Percentiles rank a stretch among this genome's conserved stretches.
Conservation (phyloP, 2,888 invertebrate genomes). For the Chydorus sphaericus region DNA sequence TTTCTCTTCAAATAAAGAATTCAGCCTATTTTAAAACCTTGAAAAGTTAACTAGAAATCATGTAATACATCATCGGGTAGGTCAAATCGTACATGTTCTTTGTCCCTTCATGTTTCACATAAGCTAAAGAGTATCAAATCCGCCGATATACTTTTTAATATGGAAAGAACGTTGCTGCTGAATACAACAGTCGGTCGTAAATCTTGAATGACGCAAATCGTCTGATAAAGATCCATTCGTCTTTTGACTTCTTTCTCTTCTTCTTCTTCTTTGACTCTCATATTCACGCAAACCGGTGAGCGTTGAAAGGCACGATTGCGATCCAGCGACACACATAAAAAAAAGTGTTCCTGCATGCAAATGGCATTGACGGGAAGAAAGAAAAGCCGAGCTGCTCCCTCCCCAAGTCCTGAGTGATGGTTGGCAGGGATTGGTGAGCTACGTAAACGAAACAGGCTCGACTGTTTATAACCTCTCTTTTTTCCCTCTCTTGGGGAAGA, state of each 20-base stretch:
- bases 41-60: too few relatives aligned
- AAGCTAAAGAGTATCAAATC: too few relatives aligned
- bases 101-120: too few relatives aligned
- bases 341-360: too few relatives aligned
- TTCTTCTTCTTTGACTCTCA: background rate
- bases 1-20: too few relatives aligned
- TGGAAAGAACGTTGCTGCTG: too few relatives aligned
- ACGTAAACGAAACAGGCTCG: background rate
- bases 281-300: too few relatives aligned
- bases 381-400: background rate
- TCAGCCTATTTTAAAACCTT: too few relatives aligned
- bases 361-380: background rate
- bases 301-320: too few relatives aligned
- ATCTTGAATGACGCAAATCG: constrained; percentile 10
- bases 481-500: background rate
- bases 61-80: too few relatives aligned
- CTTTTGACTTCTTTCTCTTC: background rate
- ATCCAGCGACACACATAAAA: too few relatives aligned
- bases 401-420: constrained; percentile 1
- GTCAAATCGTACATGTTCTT: too few relatives aligned
- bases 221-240: constrained; percentile 12
- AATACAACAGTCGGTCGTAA: constrained; percentile 7
- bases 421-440: background rate
- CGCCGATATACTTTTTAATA: constrained; percentile 4
- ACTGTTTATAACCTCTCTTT: background rate